These are phyloP conservation scores for Hydrozoanthus gracilis DNA, from an alignment of 92 coral and sea anemone genomes.

Conservation along the genomic window DNA sequence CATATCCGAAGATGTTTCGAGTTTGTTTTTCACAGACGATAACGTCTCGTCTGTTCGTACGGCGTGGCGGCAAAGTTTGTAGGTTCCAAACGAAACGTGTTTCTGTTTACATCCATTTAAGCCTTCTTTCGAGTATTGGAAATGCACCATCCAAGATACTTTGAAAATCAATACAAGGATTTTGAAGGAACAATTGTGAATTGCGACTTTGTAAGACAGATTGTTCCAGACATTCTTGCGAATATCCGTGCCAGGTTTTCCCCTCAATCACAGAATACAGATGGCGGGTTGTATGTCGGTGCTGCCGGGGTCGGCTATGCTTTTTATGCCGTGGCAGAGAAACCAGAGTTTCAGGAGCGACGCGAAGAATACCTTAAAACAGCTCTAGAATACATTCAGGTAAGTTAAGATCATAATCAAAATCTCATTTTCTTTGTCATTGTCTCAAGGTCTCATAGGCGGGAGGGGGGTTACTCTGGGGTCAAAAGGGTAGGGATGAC, in stretches of 20 bases:
- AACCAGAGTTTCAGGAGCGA: slow-evolving; percentile 64
- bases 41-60: slow-evolving; percentile 8
- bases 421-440: no score
- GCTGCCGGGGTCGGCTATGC: slow-evolving; percentile 87
- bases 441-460: no score
- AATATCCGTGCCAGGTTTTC: slow-evolving; percentile 71
- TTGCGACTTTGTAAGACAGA: slow-evolving; percentile 70
- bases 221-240: slow-evolving; percentile 60
- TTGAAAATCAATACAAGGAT: slow-evolving; percentile 69
- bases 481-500: no score
- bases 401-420: neutral
- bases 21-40: neutral
- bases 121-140: neutral
- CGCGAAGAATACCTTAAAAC: slow-evolving; percentile 66
- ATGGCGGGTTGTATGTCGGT: slow-evolving; percentile 92
- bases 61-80: slow-evolving; percentile 16
- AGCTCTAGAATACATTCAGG: slow-evolving; percentile 84
- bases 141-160: slow-evolving; percentile 72
- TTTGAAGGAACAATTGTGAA: slow-evolving; percentile 64
- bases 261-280: slow-evolving; percentile 68
- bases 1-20: neutral
- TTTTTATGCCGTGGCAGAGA: slow-evolving; percentile 74
- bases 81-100: neutral
- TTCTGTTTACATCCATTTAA: neutral
- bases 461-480: no score